These are phyloP conservation scores for Pampus argenteus DNA, from an alignment of 2,797 vertebrate species.

Conservation along the genomic window DNA sequence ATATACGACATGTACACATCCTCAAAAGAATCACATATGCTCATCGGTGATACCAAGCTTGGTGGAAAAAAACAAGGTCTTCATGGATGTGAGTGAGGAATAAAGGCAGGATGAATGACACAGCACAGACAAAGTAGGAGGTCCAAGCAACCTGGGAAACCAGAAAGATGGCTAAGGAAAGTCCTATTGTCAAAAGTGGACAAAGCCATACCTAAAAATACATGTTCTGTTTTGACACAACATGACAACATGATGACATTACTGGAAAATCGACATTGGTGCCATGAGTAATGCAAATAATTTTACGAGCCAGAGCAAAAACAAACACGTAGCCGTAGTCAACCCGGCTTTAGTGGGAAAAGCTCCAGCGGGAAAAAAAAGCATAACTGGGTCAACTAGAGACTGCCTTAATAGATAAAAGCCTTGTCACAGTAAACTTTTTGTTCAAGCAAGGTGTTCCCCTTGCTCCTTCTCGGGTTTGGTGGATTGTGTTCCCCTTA, in stretches of 20 bases:
- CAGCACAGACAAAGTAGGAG: not conserved
- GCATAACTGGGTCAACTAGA: conserved; percentile 53
- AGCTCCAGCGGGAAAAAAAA: not conserved
- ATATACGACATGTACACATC: not conserved
- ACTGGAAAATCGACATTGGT: not conserved
- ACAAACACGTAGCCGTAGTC: not conserved
- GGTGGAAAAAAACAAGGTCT: not conserved
- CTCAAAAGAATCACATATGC: not conserved
- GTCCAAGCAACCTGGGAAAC: conserved; percentile 31
- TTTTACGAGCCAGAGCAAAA: not conserved
- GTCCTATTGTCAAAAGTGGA: not conserved
- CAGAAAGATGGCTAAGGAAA: conserved; percentile 23
- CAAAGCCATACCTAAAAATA: conserved; percentile 13
- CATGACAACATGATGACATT: not conserved
- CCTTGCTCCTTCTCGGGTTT: conserved; percentile 12
- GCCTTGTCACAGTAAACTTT: conserved; percentile 23
- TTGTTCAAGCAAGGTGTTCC: conserved; percentile 49
- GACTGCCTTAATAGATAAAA: conserved; percentile 32
- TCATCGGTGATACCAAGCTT: not conserved
- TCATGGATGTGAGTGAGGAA: not conserved
- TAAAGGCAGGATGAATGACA: conserved; percentile 9
- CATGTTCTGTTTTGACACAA: conserved; percentile 5
- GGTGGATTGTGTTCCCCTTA: conserved; percentile 36
- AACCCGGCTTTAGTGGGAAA: not conserved
- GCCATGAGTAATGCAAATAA: conserved; percentile 6